These are phyloP conservation scores for Chiloscyllium punctatum DNA, from an alignment of 2,797 vertebrate genomes.

Conservation along the genomic window DNA sequence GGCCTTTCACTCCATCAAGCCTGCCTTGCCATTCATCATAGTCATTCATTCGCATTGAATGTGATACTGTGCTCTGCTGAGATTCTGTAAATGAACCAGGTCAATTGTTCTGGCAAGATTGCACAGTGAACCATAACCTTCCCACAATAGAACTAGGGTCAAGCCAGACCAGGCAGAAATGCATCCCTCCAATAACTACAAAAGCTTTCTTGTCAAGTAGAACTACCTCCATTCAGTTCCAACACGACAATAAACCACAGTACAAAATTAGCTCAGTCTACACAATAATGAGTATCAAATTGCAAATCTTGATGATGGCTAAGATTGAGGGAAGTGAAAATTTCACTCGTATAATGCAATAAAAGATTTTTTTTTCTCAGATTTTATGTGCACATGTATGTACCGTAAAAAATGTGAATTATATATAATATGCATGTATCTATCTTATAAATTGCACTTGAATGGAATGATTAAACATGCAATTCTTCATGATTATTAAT, in stretches of 20 bases:
- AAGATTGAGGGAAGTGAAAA: not conserved
- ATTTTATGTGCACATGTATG: not conserved
- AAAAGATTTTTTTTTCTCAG: not conserved
- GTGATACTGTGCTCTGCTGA: not conserved
- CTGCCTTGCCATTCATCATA: no score
- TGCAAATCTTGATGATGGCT: not conserved
- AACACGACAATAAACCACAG: not conserved
- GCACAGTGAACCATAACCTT: not conserved
- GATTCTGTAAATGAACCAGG: not conserved
- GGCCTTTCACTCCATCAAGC: no score
- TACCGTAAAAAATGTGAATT: not conserved
- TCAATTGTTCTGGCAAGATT: not conserved
- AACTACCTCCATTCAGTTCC: not conserved
- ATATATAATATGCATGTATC: not conserved
- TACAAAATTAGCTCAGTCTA: not conserved
- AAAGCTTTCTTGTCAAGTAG: not conserved
- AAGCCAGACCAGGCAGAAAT: not conserved
- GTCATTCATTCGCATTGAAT: no score
- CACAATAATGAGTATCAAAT: not conserved
- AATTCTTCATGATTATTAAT: not conserved
- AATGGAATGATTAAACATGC: not conserved
- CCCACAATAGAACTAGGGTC: not conserved
- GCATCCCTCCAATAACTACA: not conserved
- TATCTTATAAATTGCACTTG: not conserved
- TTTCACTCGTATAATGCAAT: no score